Conservation (phyloP, 2,888 invertebrate genomes). For the Nematopogon swammerdamellus region DNA sequence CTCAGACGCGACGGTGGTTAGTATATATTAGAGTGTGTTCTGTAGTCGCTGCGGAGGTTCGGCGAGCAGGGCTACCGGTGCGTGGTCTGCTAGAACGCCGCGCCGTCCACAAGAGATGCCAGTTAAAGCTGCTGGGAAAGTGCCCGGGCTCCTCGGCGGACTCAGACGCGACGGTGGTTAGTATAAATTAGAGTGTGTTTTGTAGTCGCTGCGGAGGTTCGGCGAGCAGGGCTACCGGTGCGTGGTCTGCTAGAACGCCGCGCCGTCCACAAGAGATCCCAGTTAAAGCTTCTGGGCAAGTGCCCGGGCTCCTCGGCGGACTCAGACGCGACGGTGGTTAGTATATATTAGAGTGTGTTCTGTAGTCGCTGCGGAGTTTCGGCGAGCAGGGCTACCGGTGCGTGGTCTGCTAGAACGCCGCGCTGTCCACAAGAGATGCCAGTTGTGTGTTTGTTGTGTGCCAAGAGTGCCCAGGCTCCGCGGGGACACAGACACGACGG, state of each 20-base stretch:
- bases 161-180: slow-evolving; percentile 91
- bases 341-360: too few species aligned
- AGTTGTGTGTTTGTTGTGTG: slow-evolving; percentile 61
- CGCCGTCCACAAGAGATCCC: slow-evolving; percentile 22
- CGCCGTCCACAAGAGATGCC: slow-evolving; percentile 22
- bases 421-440: slow-evolving; percentile 22
- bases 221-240: slow-evolving; percentile 99
- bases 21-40: too few species aligned
- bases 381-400: slow-evolving; percentile 99
- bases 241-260: slow-evolving; percentile 93
- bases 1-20: slow-evolving; percentile 91
- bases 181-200: too few species aligned
- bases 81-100: slow-evolving; percentile 93
- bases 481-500: slow-evolving; percentile 90
- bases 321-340: slow-evolving; percentile 91
- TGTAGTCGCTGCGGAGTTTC: slow-evolving; percentile 92
- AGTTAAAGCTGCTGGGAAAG: slow-evolving; percentile 68
- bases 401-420: slow-evolving; percentile 93
- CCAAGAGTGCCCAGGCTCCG: slow-evolving; percentile 92
- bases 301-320: slow-evolving; percentile 92
- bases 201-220: slow-evolving; percentile 92
- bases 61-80: slow-evolving; percentile 99
- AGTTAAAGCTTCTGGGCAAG: slow-evolving; percentile 68
- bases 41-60: slow-evolving; percentile 92
- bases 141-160: slow-evolving; percentile 92